Conservation (phyloP, 2,888 invertebrate genomes). For the Spodoptera littoralis region DNA sequence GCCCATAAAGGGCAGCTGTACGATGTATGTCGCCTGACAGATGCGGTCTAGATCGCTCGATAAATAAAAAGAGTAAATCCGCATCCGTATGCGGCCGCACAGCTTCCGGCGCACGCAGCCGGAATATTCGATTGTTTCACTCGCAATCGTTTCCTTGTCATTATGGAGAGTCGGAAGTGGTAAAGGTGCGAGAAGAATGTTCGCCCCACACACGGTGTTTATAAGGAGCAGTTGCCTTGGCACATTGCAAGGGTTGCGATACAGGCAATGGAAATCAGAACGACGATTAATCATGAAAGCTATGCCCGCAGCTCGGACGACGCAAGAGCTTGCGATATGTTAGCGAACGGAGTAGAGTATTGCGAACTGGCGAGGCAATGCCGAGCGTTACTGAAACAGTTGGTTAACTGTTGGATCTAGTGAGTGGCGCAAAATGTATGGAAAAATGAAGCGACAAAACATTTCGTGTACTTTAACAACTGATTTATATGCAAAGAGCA, state of each 20-base stretch:
- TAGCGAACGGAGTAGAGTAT: conserved; percentile 76
- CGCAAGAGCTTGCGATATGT: conserved; percentile 87
- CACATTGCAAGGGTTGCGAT: conserved; percentile 62
- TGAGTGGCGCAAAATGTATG: conserved; percentile 75
- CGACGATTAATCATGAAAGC: conserved; percentile 81
- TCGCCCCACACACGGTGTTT: conserved; percentile 26
- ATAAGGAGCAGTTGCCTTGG: conserved; percentile 44
- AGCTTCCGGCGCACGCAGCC: conserved; percentile 83
- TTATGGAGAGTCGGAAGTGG: conserved; percentile 82
- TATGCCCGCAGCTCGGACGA: conserved; percentile 69
- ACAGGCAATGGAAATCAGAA: conserved; percentile 67
- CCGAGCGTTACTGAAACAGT: conserved; percentile 79
- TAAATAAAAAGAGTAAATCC: conserved; percentile 84
- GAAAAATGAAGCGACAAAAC: conserved; percentile 75
- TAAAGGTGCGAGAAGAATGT: conserved; percentile 73
- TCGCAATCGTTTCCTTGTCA: conserved; percentile 83
- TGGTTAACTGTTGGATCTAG: conserved; percentile 82
- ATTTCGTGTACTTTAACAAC: conserved; percentile 55
- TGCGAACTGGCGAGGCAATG: conserved; percentile 77
- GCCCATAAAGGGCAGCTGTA: conserved; percentile 84
- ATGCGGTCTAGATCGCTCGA: conserved; percentile 86
- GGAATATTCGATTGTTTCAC: conserved; percentile 84
- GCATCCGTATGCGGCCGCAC: conserved; percentile 81
- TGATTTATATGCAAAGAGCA: conserved; percentile 71
- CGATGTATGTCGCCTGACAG: conserved; percentile 81